Conservation (phyloP, 2,113 vertebrate species). For the Amphilophus citrinellus region DNA sequence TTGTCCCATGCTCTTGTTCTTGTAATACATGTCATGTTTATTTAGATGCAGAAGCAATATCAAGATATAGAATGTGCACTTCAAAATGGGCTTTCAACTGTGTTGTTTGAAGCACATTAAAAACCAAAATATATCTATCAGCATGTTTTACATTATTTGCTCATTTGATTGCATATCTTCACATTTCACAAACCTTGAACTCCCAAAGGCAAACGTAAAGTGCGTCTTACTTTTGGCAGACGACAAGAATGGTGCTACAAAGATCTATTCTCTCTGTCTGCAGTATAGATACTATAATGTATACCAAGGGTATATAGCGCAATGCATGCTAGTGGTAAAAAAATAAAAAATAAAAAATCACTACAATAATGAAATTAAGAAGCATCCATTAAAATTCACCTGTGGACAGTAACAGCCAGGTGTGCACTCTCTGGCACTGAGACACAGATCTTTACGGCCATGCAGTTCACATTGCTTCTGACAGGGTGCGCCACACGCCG, state of each 20-base stretch:
- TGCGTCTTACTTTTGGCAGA: not conserved
- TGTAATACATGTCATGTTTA: rapidly evolving
- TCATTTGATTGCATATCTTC: not conserved
- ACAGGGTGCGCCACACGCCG: conserved; percentile 83
- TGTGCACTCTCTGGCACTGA: conserved; percentile 75
- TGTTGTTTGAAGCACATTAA: not conserved
- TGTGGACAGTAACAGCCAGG: conserved; percentile 90
- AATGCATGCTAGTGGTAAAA: no score
- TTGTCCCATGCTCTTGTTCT: not conserved
- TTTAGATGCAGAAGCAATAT: not conserved
- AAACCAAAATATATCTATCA: not conserved
- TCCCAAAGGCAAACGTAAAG: rapidly evolving
- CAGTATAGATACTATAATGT: not conserved
- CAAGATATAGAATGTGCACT: not conserved
- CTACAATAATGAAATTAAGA: not conserved
- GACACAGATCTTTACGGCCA: conserved; percentile 72
- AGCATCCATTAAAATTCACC: conserved; percentile 68
- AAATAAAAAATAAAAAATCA: not conserved
- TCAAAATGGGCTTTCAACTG: not conserved
- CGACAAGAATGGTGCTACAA: no score
- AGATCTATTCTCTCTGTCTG: no score
- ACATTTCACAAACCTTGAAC: not conserved
- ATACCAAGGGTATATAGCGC: not conserved
- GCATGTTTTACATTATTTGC: not conserved
- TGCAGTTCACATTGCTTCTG: conserved; percentile 83